phyloP scores from a whole-genome alignment of 64 coral and sea anemone species.

The Stylophora pistillata region DNA sequence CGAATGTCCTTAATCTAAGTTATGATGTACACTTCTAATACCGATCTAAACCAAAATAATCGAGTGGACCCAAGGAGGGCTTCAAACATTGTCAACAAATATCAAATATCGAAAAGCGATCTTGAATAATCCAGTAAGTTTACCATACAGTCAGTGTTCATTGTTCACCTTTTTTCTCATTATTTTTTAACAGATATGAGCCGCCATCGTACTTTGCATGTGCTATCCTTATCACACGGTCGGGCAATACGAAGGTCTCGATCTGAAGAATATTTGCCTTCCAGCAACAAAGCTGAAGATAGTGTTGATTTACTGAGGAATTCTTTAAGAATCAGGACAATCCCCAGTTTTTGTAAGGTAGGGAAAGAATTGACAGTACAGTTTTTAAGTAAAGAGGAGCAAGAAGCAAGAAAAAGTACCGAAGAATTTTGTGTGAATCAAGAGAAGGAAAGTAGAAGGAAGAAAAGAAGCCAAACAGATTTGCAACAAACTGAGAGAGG shows the following conservation, averaged over 20 bases:
- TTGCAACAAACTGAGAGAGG: not conserved
- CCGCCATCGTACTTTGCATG: not conserved
- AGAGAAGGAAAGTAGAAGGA: not conserved
- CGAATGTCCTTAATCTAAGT: too few species aligned
- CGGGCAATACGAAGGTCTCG: not conserved
- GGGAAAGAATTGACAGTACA: not conserved
- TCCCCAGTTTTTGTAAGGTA: not conserved
- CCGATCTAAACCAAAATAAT: too few species aligned
- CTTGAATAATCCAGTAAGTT: too few species aligned
- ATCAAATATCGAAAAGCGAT: too few species aligned
- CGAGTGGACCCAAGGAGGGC: too few species aligned
- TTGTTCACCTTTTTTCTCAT: not conserved
- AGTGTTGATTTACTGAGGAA: not conserved
- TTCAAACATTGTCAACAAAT: too few species aligned
- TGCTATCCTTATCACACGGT: not conserved
- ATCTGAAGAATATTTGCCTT: constrained; percentile 5
- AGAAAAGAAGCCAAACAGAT: not conserved
- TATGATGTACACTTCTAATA: too few species aligned
- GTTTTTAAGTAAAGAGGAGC: constrained; percentile 6
- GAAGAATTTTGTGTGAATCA: not conserved
- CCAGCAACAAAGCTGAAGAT: not conserved
- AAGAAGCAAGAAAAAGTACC: not conserved
- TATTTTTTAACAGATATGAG: not conserved
- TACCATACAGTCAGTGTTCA: not conserved
- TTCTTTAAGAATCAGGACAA: not conserved